Evolutionary conservation across 2,113 vertebrate genomes (phyloP), one percentile per base, ranked within the genome.

Genomic region (Globicephala melas): DNA sequence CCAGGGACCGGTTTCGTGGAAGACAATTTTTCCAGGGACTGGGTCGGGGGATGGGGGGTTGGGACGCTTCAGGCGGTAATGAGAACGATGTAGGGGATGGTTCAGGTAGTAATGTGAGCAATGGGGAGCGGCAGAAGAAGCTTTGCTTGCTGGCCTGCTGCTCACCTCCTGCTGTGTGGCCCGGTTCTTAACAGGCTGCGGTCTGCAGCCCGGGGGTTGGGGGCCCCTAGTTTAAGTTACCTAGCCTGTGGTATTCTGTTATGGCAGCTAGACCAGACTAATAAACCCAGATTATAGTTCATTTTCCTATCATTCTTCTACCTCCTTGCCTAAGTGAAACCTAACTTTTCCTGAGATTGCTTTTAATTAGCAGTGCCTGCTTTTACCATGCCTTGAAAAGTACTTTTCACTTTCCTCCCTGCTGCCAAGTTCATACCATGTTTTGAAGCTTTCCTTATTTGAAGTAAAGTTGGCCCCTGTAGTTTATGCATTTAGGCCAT

Each of bases 301-400:
- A 68, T 70, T 85, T 94, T 71, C 26, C 18, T 58, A 4, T 71
- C 20, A 50, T 85, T 94, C 12, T 77, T 95, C 9, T 3, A 31
- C 7, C 3, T 80, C 2, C 33, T 94, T 86, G 44, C 25, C 20
- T 86, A 71, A 68, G 47, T 50, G 62, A 89, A 82, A 82, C 3
- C 14, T 82, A 65, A 36, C 21, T 60, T 88, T 88, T 91, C 80
- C 76, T 41, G 25, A 84, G 12, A 67, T 73, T 65, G 17, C 26
- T 89, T 86, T 82, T 44, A 50, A 47, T 63, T 74, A 76, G 13
- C 31, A 6, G 2, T 70, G 7, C 33, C 6, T 91, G 20, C 33
- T 89, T 74, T 63, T 60, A 74, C 11, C n/a, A 36, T 89, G 74
- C 14, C 14, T 80, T 84, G 23, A 74, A 91, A 89, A 21, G 4